These are phyloP conservation scores for Trichonephila clavata DNA, from an alignment of 1,140 invertebrate species.

Conservation along the genomic window DNA sequence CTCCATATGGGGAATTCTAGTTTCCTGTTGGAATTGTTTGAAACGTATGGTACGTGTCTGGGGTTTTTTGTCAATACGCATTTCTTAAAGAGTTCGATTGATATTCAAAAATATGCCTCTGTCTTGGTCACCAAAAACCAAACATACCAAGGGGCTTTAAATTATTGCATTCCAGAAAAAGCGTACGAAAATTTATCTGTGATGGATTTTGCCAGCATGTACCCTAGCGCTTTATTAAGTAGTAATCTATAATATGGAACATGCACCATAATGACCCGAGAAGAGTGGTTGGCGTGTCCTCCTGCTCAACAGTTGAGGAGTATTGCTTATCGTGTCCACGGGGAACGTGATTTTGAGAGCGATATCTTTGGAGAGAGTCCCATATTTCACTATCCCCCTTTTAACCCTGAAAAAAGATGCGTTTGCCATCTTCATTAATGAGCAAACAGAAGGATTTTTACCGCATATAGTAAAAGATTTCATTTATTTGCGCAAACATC, in stretches of 20 bases:
- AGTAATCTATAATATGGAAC: conserved; percentile 34
- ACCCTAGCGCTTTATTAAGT: conserved; percentile 8
- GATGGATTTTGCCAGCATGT: conserved; percentile 53
- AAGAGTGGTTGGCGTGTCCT: not conserved
- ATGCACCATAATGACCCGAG: not conserved
- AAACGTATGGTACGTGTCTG: conserved; percentile 30
- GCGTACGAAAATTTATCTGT: not conserved
- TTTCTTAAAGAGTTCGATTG: not conserved
- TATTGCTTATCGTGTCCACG: conserved; percentile 9
- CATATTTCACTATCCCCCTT: not conserved
- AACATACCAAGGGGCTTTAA: conserved; percentile 38
- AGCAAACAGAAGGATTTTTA: not conserved
- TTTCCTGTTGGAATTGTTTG: conserved; percentile 43
- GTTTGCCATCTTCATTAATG: not conserved
- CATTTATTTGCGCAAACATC: not conserved
- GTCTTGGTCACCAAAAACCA: not conserved
- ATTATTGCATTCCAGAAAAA: not conserved
- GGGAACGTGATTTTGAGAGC: not conserved
- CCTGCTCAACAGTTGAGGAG: not conserved
- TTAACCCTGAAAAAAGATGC: not conserved
- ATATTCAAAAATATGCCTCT: not conserved
- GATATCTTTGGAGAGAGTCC: not conserved
- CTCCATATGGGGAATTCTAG: not conserved
- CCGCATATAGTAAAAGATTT: conserved; percentile 1
- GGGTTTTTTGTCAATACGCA: conserved; percentile 37